A percentile compares a stretch with the other conserved stretches of the same genome.
These are phyloP conservation scores for Pempheris klunzingeri DNA, from an alignment of 2,797 vertebrate species.

Conservation along the genomic window DNA sequence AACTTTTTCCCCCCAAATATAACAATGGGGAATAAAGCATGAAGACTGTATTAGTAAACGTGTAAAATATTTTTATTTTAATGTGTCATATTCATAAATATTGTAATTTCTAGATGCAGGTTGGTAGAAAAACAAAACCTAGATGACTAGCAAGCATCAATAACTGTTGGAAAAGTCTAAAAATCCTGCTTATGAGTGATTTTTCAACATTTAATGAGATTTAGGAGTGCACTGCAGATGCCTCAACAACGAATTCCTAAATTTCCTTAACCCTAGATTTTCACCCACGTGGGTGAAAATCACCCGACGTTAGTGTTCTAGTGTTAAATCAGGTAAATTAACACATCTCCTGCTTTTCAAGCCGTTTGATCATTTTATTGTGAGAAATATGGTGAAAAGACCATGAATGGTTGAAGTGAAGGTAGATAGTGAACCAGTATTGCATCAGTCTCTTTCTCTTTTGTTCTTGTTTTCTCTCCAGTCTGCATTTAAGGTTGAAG, in stretches of 20 bases:
- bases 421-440: conserved; percentile 8
- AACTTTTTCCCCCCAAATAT: not conserved
- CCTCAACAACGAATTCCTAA: not conserved
- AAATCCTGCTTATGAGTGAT: not conserved
- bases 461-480: conserved; percentile 21
- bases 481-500: conserved; percentile 56
- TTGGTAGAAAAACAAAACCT: not conserved
- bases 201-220: not conserved
- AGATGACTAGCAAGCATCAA: not conserved
- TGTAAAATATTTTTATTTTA: not conserved
- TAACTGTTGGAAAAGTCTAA: not conserved
- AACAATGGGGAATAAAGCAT: not conserved
- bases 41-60: not conserved
- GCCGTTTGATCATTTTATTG: not conserved
- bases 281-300: no score
- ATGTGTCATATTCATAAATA: not conserved
- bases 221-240: no score
- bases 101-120: not conserved
- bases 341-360: not conserved
- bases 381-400: not conserved
- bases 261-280: not conserved
- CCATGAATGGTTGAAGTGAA: not conserved
- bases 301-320: no score
- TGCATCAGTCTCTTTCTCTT: conserved; percentile 14
- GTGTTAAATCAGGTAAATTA: not conserved